Conservation (phyloP, 2,888 invertebrate genomes). For the Sphinx pinastri region DNA sequence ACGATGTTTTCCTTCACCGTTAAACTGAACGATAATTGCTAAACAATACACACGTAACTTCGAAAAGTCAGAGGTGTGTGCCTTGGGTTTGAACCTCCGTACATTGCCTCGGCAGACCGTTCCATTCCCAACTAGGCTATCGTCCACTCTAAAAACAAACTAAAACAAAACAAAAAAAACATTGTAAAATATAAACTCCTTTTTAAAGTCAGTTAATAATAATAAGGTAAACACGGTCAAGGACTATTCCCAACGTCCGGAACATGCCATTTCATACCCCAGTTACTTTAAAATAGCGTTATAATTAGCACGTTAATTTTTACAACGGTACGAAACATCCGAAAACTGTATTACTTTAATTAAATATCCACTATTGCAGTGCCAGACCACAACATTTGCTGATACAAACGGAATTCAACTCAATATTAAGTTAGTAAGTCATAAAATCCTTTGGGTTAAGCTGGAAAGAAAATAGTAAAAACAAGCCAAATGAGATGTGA, state of each 20-base stretch:
- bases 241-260: not conserved
- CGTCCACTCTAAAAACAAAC: too few species aligned
- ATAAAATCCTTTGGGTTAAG: not conserved
- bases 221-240: not conserved
- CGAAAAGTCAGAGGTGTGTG: too few species aligned
- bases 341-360: conserved; percentile 38
- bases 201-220: not conserved
- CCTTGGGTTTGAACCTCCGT: too few species aligned
- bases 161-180: too few species aligned
- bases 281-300: not conserved
- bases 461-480: conserved; percentile 59
- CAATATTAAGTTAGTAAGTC: not conserved
- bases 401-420: conserved; percentile 16
- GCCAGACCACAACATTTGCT: conserved; percentile 28
- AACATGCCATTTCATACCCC: not conserved
- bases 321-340: conserved; percentile 29
- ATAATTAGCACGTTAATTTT: conserved; percentile 29
- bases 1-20: too few species aligned
- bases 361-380: conserved; percentile 30
- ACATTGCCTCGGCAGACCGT: too few species aligned
- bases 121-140: too few species aligned
- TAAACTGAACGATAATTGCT: too few species aligned
- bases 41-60: too few species aligned
- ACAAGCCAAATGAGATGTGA: conserved; percentile 71
- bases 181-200: too few species aligned